A percentile compares a stretch with the other conserved stretches of the same genome.
phyloP scores from a whole-genome alignment of 2,797 vertebrate genomes.

The Pseudochromis fuscus region DNA sequence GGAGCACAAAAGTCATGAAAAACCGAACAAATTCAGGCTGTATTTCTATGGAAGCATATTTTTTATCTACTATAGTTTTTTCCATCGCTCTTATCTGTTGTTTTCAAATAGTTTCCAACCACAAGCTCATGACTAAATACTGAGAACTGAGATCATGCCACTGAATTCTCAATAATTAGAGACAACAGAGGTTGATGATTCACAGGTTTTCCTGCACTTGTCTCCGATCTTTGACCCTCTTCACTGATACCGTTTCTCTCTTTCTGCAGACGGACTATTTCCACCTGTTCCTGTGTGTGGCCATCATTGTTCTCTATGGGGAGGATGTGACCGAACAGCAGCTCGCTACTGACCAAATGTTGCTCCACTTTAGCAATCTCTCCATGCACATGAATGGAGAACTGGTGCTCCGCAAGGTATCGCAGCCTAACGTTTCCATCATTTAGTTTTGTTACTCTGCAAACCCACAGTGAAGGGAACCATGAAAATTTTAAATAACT shows the following conservation, averaged over 20 bases:
- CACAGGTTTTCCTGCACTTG: conserved; percentile 20
- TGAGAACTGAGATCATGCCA: background rate
- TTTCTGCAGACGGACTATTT: conserved; percentile 94
- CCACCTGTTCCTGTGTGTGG: conserved; percentile 98
- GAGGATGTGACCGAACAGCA: conserved; percentile 96
- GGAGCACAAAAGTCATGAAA: no score
- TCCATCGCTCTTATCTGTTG: background rate
- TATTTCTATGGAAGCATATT: no score
- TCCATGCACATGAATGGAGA: conserved; percentile 99
- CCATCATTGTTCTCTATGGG: conserved; percentile 96
- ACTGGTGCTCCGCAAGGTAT: conserved; percentile 96
- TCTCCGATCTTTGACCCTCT: background rate
- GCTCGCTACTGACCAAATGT: conserved; percentile 96
- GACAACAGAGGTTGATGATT: background rate
- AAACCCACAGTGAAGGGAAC: no score
- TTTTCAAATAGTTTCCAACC: conserved; percentile 15
- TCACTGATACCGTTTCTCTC: background rate
- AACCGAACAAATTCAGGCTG: no score
- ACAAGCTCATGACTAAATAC: conserved; percentile 12
- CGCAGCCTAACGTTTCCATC: background rate
- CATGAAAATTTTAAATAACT: no score
- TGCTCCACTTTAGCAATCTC: conserved; percentile 97
- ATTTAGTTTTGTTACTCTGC: background rate
- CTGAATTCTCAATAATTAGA: background rate
- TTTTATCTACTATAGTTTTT: no score